Evolutionary conservation across 2,797 vertebrate genomes (phyloP), one percentile per base, ranked within the genome.

Genomic region (Clamator glandarius): DNA sequence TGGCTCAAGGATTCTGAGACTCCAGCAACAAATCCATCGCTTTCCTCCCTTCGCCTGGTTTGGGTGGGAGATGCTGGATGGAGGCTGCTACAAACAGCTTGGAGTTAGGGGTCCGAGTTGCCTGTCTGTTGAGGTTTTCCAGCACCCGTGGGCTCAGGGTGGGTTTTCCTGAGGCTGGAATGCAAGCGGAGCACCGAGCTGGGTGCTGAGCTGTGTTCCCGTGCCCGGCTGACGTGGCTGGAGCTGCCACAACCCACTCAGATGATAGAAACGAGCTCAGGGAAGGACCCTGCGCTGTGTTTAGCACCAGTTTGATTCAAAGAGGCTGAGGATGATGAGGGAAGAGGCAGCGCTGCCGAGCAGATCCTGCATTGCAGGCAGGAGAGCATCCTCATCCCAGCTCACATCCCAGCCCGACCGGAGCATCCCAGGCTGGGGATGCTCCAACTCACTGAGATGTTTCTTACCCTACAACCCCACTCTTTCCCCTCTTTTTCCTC

Each of bases 401-500:
- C 74, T 63, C 36, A 15, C 24, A 9, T 50, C 50, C 31, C 35
- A 14, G 10, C 39, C 8, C 8, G 4, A 41, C 16, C 13, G 17
- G 44, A 44, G 44, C 44, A 44, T 44, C 14, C 8, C 50, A 4
- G 23, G 20, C 55, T 4, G 44, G 57, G 62, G n/a, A 31, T 80
- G 52, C 76, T 50, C 35, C 15, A 1, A 11, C 62, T 25, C 5
- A 3, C 57, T 2, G 2, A 35, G 52, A 24, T 0, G 25, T 20
- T 24, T 31, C 31, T 44, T 5, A 5, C 14, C 42, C 66, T 4
- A 0, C 4, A 1, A 3, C 3, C 29, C 5, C 3, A 12, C 39
- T 21, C 36, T 31, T 15, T 17, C 15, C n/a, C 25, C 25, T 14
- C 42, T 41, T 29, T 50, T 46, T n/a, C 68, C 62, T 3, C 4